These are phyloP conservation scores for Patella caerulea DNA, from an alignment of 2,888 invertebrate genomes.

Conservation along the genomic window DNA sequence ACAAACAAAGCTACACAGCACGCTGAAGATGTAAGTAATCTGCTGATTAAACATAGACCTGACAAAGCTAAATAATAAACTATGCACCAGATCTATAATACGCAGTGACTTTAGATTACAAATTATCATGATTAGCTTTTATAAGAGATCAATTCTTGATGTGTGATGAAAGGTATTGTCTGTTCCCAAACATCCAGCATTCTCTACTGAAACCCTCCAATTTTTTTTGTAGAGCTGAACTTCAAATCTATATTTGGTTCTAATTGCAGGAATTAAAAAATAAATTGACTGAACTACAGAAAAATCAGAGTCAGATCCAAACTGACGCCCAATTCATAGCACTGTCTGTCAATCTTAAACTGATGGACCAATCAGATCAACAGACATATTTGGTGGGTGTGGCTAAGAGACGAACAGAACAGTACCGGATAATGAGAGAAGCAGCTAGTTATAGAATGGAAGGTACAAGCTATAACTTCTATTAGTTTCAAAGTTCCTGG, in stretches of 20 bases:
- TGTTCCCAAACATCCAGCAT: too few species aligned
- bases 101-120: too few species aligned
- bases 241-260: neutral
- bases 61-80: too few species aligned
- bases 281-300: conserved; percentile 52
- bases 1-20: conserved; percentile 26
- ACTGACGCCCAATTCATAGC: conserved; percentile 33
- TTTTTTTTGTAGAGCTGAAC: too few species aligned
- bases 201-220: too few species aligned
- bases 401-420: conserved; percentile 45
- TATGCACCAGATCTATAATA: too few species aligned
- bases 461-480: conserved; percentile 33
- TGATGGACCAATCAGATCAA: conserved; percentile 34
- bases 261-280: conserved; percentile 51
- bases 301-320: conserved; percentile 40
- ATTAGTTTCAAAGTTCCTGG: too few species aligned
- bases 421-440: conserved; percentile 44
- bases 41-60: neutral
- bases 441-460: conserved; percentile 48
- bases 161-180: too few species aligned
- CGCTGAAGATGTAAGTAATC: conserved; percentile 34
- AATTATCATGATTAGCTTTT: too few species aligned
- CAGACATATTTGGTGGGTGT: conserved; percentile 41
- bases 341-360: conserved; percentile 33
- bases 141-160: too few species aligned